Conservation (phyloP, 2,113 vertebrate species). For the Sceloporus tristichus region DNA sequence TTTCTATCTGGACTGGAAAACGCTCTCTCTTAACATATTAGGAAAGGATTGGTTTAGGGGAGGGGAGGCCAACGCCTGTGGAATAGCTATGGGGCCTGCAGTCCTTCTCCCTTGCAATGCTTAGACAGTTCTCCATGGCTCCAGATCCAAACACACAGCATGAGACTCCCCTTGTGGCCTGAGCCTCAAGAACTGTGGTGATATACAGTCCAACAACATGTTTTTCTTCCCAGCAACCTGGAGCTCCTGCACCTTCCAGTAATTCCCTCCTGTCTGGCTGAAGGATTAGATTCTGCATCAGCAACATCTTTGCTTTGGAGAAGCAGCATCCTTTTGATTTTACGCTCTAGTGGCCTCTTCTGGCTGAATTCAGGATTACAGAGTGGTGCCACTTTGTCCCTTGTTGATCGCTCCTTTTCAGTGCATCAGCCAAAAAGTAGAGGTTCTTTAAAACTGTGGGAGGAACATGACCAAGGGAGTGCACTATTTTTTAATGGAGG, state of each 20-base stretch:
- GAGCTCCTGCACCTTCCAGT: no score
- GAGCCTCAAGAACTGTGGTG: not conserved
- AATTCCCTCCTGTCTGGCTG: not conserved
- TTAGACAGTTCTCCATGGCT: conserved; percentile 28
- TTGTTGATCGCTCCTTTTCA: not conserved
- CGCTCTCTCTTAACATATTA: not conserved
- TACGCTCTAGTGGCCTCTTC: not conserved
- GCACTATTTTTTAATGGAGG: not conserved
- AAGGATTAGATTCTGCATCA: not conserved
- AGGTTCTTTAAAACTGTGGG: not conserved
- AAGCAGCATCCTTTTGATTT: not conserved
- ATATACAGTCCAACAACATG: not conserved
- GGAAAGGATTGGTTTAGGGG: not conserved
- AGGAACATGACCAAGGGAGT: not conserved
- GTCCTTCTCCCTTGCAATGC: not conserved
- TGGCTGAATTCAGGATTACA: not conserved
- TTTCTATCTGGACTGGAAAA: not conserved
- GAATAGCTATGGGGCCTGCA: not conserved
- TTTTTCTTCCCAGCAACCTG: not conserved
- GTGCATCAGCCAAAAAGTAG: no score
- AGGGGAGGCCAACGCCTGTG: not conserved
- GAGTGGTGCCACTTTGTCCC: no score
- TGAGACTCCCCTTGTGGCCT: not conserved
- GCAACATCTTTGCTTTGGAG: not conserved
- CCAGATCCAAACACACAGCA: not conserved